A percentile compares a stretch with the other conserved stretches of the same genome.
These are phyloP conservation scores for Diceros bicornis DNA, from an alignment of 2,797 vertebrate genomes.

Conservation along the genomic window DNA sequence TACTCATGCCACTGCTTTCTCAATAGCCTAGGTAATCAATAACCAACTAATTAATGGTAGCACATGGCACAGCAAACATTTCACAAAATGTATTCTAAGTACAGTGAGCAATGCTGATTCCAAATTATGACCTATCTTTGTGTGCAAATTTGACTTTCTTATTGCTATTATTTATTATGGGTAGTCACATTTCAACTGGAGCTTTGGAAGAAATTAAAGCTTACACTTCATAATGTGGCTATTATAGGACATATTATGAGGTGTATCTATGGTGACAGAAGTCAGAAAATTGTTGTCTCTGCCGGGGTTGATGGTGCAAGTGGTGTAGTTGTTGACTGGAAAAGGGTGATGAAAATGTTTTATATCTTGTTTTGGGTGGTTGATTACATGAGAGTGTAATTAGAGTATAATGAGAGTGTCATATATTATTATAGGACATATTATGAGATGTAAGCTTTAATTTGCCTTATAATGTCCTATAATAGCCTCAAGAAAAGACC, in stretches of 20 bases:
- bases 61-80: background rate
- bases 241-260: too few relatives aligned
- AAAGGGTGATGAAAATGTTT: too few relatives aligned
- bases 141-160: slow-evolving; percentile 52
- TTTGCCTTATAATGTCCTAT: background rate
- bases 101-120: slow-evolving; percentile 31
- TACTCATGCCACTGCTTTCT: background rate
- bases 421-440: too few relatives aligned
- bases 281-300: too few relatives aligned
- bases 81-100: slow-evolving; percentile 25
- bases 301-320: too few relatives aligned
- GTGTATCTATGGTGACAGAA: too few relatives aligned
- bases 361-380: too few relatives aligned
- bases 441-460: too few relatives aligned
- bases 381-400: too few relatives aligned
- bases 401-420: too few relatives aligned
- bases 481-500: slow-evolving; percentile 18
- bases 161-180: slow-evolving; percentile 9
- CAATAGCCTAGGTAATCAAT: background rate
- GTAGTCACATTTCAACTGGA: background rate
- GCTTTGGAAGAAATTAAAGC: slow-evolving; percentile 45
- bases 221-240: background rate
- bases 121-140: slow-evolving; percentile 25
- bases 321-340: too few relatives aligned
- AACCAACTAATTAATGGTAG: background rate